Percentiles rank a stretch among this genome's conserved stretches.
These are phyloP conservation scores for Pituophis catenifer DNA, from an alignment of 2,113 vertebrate genomes.

Conservation along the genomic window DNA sequence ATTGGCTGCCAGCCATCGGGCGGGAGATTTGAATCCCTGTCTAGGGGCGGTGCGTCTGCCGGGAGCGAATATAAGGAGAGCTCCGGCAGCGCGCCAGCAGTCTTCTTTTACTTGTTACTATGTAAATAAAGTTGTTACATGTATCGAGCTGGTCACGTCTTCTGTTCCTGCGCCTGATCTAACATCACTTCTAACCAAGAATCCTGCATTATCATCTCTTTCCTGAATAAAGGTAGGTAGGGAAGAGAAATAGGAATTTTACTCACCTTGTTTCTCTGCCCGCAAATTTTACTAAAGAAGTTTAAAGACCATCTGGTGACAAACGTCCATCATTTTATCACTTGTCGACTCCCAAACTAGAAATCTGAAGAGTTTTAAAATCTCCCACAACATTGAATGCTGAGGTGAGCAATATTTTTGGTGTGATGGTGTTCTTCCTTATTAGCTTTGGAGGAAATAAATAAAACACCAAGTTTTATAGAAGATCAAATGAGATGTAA, in stretches of 20 bases:
- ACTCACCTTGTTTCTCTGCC: not conserved
- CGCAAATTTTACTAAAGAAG: not conserved
- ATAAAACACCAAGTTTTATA: not conserved
- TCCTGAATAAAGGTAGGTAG: not conserved
- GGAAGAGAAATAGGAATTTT: not conserved
- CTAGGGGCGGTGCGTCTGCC: too few relatives aligned
- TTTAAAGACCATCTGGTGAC: not conserved
- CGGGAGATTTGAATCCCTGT: too few relatives aligned
- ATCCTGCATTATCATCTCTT: not conserved
- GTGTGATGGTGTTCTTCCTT: not conserved
- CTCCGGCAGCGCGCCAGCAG: too few relatives aligned
- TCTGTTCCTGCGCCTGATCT: too few relatives aligned
- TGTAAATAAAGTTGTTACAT: too few relatives aligned
- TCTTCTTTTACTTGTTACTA: too few relatives aligned
- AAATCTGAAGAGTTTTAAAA: not conserved
- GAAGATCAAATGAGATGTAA: not conserved
- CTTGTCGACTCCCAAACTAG: not conserved
- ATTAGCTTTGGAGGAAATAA: not conserved
- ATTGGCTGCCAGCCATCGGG: too few relatives aligned
- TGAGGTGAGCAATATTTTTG: not conserved
- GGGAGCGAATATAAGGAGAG: too few relatives aligned
- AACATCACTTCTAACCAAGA: not conserved
- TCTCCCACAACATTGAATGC: not conserved
- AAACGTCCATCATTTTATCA: not conserved
- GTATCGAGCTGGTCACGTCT: too few relatives aligned